Conservation (phyloP, 2,888 invertebrate genomes). For the Lepidochitona cinerea region DNA sequence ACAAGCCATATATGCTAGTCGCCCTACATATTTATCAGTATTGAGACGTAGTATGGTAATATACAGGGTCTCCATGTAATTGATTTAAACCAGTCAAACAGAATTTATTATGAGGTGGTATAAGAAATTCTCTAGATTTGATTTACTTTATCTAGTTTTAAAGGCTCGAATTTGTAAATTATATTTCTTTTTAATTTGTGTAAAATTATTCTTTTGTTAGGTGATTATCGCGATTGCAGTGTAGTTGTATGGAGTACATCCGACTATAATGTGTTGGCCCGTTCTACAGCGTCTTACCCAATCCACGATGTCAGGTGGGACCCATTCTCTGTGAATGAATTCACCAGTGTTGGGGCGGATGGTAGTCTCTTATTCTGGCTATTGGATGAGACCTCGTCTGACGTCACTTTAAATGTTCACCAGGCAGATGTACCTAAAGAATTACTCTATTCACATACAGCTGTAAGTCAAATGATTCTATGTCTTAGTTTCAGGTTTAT, state of each 20-base stretch:
- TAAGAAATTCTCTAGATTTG: too few relatives aligned
- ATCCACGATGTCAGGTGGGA: conserved; percentile 67
- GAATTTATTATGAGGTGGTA: too few relatives aligned
- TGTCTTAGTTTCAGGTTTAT: too few relatives aligned
- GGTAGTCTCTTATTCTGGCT: conserved; percentile 66
- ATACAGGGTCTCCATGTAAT: too few relatives aligned
- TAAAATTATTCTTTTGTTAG: conserved; percentile 34
- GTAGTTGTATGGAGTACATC: conserved; percentile 65
- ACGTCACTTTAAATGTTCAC: conserved; percentile 60
- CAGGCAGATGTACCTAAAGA: conserved; percentile 66
- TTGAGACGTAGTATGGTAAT: too few relatives aligned
- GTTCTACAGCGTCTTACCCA: conserved; percentile 54
- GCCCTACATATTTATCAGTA: too few relatives aligned
- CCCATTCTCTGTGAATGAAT: conserved; percentile 67
- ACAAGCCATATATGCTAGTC: too few relatives aligned
- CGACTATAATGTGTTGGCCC: conserved; percentile 52
- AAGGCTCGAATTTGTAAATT: too few relatives aligned
- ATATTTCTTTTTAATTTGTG: too few relatives aligned
- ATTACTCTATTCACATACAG: conserved; percentile 44
- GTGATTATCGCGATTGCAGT: conserved; percentile 63
- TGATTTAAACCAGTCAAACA: too few relatives aligned
- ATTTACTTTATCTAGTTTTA: too few relatives aligned
- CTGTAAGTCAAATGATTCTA: conserved; percentile 30
- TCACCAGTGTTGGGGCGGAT: conserved; percentile 63
- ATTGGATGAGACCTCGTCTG: conserved; percentile 57